Percentiles rank a stretch among this genome's conserved stretches.
phyloP scores from a whole-genome alignment of 2,113 vertebrate species.

The Scartelaos histophorus region DNA sequence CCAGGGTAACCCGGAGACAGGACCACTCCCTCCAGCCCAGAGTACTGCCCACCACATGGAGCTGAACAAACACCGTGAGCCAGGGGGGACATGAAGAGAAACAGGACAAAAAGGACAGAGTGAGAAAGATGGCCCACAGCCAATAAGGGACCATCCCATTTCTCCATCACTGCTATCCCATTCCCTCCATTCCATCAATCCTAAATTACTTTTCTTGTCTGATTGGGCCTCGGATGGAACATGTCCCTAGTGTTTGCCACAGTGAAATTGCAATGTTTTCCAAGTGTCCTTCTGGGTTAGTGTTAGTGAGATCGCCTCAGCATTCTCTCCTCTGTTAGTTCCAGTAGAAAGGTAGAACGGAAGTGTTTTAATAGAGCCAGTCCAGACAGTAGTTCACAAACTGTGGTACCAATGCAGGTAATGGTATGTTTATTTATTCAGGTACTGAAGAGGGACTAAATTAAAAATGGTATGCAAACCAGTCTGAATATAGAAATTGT shows the following conservation, averaged over 20 bases:
- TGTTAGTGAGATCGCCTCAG: slow-evolving; percentile 29
- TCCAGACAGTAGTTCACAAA: neutral
- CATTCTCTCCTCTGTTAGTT: slow-evolving; percentile 25
- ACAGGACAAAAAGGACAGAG: slow-evolving; percentile 9
- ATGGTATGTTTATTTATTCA: neutral
- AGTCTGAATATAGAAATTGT: neutral
- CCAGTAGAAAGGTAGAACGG: neutral
- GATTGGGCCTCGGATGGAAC: slow-evolving; percentile 65
- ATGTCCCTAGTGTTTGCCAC: slow-evolving; percentile 70
- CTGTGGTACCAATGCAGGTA: neutral
- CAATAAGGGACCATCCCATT: slow-evolving; percentile 44
- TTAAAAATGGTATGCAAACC: neutral
- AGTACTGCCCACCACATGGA: slow-evolving; percentile 93
- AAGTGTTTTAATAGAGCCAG: slow-evolving; percentile 1
- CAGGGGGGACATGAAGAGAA: slow-evolving; percentile 46
- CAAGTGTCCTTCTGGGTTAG: slow-evolving; percentile 71
- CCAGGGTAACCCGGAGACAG: slow-evolving; percentile 93
- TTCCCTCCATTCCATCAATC: slow-evolving; percentile 61
- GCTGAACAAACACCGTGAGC: slow-evolving; percentile 75
- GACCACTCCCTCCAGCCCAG: slow-evolving; percentile 89
- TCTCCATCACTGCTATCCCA: slow-evolving; percentile 41
- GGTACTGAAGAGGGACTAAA: neutral
- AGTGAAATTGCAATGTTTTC: slow-evolving; percentile 77
- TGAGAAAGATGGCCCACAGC: slow-evolving; percentile 33
- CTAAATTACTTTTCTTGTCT: slow-evolving; percentile 79